Evolutionary conservation across 2,888 invertebrate genomes (phyloP), one percentile per base, ranked within the genome.

Genomic region (Plebejus argus): DNA sequence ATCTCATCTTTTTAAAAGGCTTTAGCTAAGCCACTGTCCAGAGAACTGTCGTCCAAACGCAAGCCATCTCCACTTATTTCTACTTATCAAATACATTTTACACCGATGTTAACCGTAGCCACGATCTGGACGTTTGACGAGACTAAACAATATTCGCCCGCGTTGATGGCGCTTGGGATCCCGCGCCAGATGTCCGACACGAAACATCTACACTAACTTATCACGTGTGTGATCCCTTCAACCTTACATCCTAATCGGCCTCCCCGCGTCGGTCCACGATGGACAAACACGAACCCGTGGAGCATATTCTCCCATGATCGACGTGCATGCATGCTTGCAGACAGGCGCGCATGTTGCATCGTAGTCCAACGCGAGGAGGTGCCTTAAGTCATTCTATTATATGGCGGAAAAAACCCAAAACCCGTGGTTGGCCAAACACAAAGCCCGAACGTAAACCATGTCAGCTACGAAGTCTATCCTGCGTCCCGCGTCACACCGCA

Each of bases 211-310:
- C 79, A 74, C 74, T 74, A 74, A 74, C 74, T 23, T 53, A 74
- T 53, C 74, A 74, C 85, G 85, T 87, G 80, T 85, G 88, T 91
- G 92, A 90, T 91, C 92, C 92, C 92, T 88, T 89, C 89, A 91
- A 92, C 92, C 92, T 86, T 89, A 87, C 88, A 91, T 89, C 83
- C 90, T 91, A 91, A 74, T 49, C 23, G 8, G 23, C 74, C 4
- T 72, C 49, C 6, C 28, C 18, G 18, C 18, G 18, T 18, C 53
- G 53, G 15, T 53, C 53, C 53, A 53, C 53, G 53, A 53, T 18
- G 18, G 53, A 53, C 53, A 18, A 53, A 18, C 18, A 53, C 45
- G 45, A 45, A 45, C 5, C 53, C 5, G 15, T 18, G 18, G 53
- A 53, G 53, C 15, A 53, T 1, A 53, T 53, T 18, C 18, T 53